A percentile compares a stretch with the other conserved stretches of the same genome.
Evolutionary conservation across 2,888 invertebrate species (phyloP).

Genomic region (Rosalia funebris): DNA sequence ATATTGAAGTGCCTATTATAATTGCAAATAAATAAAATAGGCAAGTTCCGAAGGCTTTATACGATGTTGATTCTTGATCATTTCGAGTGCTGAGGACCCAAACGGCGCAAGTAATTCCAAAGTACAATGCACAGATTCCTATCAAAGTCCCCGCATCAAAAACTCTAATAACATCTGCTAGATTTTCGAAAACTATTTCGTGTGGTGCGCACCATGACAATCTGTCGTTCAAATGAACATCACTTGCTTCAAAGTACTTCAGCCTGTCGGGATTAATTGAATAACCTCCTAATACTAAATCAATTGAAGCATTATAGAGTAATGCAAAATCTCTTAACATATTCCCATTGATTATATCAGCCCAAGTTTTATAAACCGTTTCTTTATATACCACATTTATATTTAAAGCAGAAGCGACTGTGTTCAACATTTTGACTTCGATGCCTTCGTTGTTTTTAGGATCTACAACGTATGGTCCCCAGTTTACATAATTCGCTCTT

Average conservation of each 20-base stretch:
- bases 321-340: background rate
- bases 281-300: constrained; percentile 5
- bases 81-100: background rate
- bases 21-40: background rate
- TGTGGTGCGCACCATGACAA: background rate
- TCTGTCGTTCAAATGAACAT: background rate
- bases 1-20: background rate
- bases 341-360: background rate
- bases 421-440: background rate
- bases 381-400: background rate
- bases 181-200: background rate
- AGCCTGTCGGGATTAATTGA: background rate
- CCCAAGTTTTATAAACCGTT: background rate
- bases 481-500: background rate
- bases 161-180: background rate
- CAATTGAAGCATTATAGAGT: background rate
- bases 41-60: background rate
- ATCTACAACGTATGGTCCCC: background rate
- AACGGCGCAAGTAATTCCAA: background rate
- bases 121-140: background rate
- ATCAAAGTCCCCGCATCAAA: background rate
- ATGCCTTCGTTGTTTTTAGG: background rate
- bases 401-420: background rate
- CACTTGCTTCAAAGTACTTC: background rate
- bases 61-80: background rate